Percentiles rank a stretch among this genome's conserved stretches.
Evolutionary conservation across 1,140 invertebrate genomes (phyloP).

Genomic region (Lepidurus couesii): DNA sequence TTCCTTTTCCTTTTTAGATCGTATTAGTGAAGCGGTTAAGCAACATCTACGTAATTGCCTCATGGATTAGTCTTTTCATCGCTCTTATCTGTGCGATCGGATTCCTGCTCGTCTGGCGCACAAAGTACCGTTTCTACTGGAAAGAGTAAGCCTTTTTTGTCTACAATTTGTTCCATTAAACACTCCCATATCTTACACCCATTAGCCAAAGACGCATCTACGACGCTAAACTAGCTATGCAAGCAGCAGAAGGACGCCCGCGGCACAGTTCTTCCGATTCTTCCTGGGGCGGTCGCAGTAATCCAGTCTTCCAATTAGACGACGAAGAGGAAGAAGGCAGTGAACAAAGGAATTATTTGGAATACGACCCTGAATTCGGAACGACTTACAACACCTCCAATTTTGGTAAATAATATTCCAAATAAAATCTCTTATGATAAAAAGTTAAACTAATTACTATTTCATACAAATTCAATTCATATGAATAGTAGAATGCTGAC

Average conservation of each 20-base stretch:
- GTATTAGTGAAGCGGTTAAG: not conserved
- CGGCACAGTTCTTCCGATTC: not conserved
- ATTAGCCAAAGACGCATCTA: not conserved
- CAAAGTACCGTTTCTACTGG: not conserved
- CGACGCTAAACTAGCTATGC: not conserved
- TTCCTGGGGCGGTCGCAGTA: slow-evolving; percentile 8
- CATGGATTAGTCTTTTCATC: not conserved
- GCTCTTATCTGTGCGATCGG: not conserved
- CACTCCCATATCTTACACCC: not conserved
- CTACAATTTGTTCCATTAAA: not conserved
- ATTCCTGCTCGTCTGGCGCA: not conserved
- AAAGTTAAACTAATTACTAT: too few relatives aligned
- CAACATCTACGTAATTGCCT: not conserved
- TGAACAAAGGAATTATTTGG: not conserved
- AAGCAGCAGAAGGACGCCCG: not conserved
- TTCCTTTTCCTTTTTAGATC: not conserved
- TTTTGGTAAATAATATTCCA: not conserved
- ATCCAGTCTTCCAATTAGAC: not conserved
- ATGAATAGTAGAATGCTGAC: too few relatives aligned
- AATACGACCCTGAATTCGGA: slow-evolving; percentile 2
- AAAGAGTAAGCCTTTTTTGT: not conserved
- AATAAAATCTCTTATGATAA: too few relatives aligned
- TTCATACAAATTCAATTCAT: too few relatives aligned
- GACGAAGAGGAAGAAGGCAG: not conserved
- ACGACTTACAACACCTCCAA: not conserved